phyloP scores from a whole-genome alignment of 2,113 vertebrate genomes.

The Mormoops blainvillei region DNA sequence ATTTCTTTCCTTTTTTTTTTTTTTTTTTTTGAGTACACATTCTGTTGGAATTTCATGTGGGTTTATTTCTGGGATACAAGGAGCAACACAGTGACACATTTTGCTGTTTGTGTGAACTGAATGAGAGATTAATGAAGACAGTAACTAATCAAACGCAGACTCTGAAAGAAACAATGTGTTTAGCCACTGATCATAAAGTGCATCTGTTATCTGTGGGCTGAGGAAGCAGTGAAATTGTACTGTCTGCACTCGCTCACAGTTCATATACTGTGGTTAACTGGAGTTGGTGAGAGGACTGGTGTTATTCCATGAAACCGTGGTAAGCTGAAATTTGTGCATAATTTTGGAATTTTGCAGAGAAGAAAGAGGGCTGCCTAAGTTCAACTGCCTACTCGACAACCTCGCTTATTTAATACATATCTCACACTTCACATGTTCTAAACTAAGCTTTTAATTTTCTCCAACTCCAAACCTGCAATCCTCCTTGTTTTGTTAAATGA shows the following conservation, averaged over 20 bases:
- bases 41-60: background rate
- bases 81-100: background rate
- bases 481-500: background rate
- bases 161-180: background rate
- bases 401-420: background rate
- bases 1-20: background rate
- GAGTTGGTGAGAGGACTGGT: background rate
- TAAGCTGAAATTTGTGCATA: background rate
- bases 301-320: background rate
- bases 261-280: background rate
- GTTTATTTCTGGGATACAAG: background rate
- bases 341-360: background rate
- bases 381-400: background rate
- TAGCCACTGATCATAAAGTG: background rate
- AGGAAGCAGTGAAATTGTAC: background rate
- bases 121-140: background rate
- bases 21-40: background rate
- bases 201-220: background rate
- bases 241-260: background rate
- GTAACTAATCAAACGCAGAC: background rate
- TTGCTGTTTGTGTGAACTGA: background rate
- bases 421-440: background rate
- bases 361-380: background rate
- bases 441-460: background rate
- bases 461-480: background rate